Evolutionary conservation across 2,888 invertebrate genomes (phyloP).

Genomic region (Physocephala rufipes): DNA sequence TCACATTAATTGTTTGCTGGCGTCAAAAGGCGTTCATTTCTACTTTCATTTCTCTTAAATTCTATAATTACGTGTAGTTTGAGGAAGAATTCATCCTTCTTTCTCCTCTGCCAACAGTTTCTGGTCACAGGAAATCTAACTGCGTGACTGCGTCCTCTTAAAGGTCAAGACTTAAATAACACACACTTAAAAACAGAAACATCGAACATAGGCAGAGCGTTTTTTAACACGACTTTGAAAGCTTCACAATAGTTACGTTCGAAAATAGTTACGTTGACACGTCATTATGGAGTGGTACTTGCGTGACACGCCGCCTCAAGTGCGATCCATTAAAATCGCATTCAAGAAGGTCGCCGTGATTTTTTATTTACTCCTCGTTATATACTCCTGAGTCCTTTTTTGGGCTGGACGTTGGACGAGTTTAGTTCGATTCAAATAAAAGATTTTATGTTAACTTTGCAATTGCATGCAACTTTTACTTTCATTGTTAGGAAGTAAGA

Average conservation of each 20-base stretch:
- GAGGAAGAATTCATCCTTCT: no score
- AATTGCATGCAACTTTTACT: not conserved
- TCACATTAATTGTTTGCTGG: not conserved
- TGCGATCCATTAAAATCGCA: slow-evolving; percentile 35
- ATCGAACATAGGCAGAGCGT: no score
- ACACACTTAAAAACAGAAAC: no score
- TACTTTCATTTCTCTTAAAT: slow-evolving; percentile 15
- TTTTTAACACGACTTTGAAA: no score
- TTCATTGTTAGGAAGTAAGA: not conserved
- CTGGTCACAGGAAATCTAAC: slow-evolving; percentile 39
- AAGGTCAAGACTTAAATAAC: slow-evolving; percentile 45
- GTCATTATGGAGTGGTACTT: not conserved
- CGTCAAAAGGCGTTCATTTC: not conserved
- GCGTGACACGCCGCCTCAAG: slow-evolving; percentile 22
- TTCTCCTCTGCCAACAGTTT: not conserved
- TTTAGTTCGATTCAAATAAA: slow-evolving; percentile 10
- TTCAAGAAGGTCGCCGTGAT: slow-evolving; percentile 30
- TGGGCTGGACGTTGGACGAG: not conserved
- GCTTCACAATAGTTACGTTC: no score
- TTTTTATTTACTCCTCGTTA: not conserved
- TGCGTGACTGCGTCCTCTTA: slow-evolving; percentile 43
- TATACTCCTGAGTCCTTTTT: not conserved
- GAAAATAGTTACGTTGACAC: not conserved
- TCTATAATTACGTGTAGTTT: no score
- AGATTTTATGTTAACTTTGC: slow-evolving; percentile 7